A percentile compares a stretch with the other conserved stretches of the same genome.
phyloP scores from a whole-genome alignment of 2,888 invertebrate species.

The Pseudeuparius sepicola region DNA sequence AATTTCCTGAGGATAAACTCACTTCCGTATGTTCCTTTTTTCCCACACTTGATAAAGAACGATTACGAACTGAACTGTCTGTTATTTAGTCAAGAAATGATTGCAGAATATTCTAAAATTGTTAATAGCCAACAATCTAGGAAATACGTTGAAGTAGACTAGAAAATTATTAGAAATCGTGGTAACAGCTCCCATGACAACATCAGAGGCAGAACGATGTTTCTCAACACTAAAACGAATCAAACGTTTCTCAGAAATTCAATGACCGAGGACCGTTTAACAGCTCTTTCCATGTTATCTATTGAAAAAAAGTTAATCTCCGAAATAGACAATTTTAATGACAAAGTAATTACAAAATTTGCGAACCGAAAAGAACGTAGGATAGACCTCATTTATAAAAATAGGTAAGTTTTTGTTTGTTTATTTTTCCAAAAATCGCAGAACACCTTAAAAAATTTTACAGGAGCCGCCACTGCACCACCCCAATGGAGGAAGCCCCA shows the following conservation, averaged over 20 bases:
- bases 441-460: too few species aligned
- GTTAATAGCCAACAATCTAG: slow-evolving; percentile 19
- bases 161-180: slow-evolving; percentile 25
- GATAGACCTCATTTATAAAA: too few species aligned
- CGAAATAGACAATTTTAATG: slow-evolving; percentile 10
- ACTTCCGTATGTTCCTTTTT: too few species aligned
- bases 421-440: too few species aligned
- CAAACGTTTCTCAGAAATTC: slow-evolving; percentile 26
- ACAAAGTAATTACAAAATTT: slow-evolving; percentile 5
- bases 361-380: too few species aligned
- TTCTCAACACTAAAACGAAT: too few species aligned
- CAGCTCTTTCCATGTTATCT: slow-evolving; percentile 24
- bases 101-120: slow-evolving; percentile 19
- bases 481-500: too few species aligned
- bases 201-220: slow-evolving; percentile 24
- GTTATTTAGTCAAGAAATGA: slow-evolving; percentile 26
- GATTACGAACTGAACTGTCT: slow-evolving; percentile 24
- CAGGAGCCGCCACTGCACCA: too few species aligned
- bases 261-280: slow-evolving; percentile 24
- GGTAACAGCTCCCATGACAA: slow-evolving; percentile 27
- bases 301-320: slow-evolving; percentile 14
- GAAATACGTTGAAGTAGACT: slow-evolving; percentile 22
- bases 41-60: slow-evolving; percentile 23
- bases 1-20: slow-evolving; percentile 16
- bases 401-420: too few species aligned